Base-by-base conservation (phyloP, 2,888 invertebrate genomes). In the Hybos culiciformis region DNA sequence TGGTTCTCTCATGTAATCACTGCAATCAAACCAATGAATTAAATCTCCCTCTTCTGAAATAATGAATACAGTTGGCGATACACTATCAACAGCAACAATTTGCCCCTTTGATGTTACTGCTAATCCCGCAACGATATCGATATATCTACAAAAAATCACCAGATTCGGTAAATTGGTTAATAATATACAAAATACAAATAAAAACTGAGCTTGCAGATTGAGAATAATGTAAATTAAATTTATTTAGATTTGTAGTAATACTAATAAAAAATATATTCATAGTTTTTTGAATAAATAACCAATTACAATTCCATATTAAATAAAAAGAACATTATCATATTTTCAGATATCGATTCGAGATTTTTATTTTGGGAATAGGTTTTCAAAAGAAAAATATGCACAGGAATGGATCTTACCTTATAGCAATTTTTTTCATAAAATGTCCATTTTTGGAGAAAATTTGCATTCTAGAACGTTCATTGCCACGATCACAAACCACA, bases 401-500 rank as follows among this genome's bases (percentile, higher is more conserved):
- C n/a, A n/a, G n/a, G n/a, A n/a, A n/a, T n/a, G n/a, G n/a, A 9
- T 9, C 46, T 47, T 41, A 66, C 63, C 66, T 73, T 50, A 83
- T 82, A 47, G 91, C 90, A 50, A 94, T 94, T 68, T 94, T 94
- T 68, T 90, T 90, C 57, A 94, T 74, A 66, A 94, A 96, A 60
- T 92, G 90, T 21, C 94, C 94, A 61, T 83, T 91, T 60, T 88
- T 90, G 33, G 90, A 92, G 62, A 96, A 96, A 54, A 96, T 90
- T 68, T 96, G 96, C 92, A 96, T 93, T 45, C 94, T 80, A 1
- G 92, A 92, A 43, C 94, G 78, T 62, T 96, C 94, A 58, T 91
- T 93, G 38, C 94, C 94, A 50, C 96, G 83, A 68, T 96, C 96
- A 64, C 96, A 96, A 4, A 96, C 91, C n/a, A 96, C 93, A 63